phyloP scores from a whole-genome alignment of 2,797 vertebrate genomes.

The Leptoclinus maculatus region DNA sequence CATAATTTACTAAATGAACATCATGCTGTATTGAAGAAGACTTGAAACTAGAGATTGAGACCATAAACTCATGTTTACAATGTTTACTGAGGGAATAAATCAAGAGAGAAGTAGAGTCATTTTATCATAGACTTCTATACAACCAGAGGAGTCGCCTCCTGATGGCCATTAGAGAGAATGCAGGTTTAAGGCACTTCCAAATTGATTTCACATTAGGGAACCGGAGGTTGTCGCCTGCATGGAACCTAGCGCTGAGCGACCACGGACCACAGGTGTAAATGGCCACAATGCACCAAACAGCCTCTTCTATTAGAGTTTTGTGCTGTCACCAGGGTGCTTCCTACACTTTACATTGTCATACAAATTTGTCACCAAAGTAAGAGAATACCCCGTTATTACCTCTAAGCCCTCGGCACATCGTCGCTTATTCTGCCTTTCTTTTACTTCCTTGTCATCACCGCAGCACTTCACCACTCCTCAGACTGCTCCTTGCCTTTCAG shows the following conservation, averaged over 20 bases:
- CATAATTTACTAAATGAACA: too few relatives aligned
- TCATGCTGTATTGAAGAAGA: too few relatives aligned
- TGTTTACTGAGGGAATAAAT: too few relatives aligned
- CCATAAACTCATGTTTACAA: too few relatives aligned
- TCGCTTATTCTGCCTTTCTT: not conserved
- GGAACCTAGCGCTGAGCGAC: not conserved
- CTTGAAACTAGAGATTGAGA: too few relatives aligned
- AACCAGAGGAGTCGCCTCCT: not conserved
- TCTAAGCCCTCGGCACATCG: not conserved
- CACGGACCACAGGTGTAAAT: not conserved
- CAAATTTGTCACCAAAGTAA: not conserved
- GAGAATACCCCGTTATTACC: not conserved
- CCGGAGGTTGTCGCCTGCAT: too few relatives aligned
- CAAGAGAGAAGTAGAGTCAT: too few relatives aligned
- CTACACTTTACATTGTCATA: not conserved
- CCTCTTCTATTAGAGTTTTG: not conserved
- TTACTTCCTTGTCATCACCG: conserved; percentile 10
- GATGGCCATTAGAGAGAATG: not conserved
- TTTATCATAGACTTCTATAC: not conserved
- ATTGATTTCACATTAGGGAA: too few relatives aligned
- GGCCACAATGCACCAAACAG: not conserved
- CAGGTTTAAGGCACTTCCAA: not conserved
- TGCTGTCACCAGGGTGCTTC: not conserved
- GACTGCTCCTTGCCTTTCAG: conserved; percentile 23
- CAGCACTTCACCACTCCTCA: conserved; percentile 12